Evolutionary conservation across 2,113 vertebrate genomes (phyloP), one percentile per base, ranked within the genome.

Genomic region (Grammomys dolichurus): DNA sequence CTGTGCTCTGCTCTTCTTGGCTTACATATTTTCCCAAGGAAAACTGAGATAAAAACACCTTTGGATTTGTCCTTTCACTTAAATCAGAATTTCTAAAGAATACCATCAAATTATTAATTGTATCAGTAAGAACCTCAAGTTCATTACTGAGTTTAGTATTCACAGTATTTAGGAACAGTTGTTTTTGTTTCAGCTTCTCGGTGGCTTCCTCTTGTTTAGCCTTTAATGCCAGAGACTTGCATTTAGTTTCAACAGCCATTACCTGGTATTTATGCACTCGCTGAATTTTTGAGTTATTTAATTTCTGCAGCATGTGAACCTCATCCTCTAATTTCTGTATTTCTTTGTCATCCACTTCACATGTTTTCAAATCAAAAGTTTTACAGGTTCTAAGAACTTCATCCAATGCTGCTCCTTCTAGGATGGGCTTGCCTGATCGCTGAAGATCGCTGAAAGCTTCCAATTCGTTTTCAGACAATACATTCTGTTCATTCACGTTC

Each of bases 1-100:
- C 98, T 3, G 99, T 99, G 97, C 98, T 99, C 93, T 98, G 97
- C 63, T 99, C 99, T 97, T 99, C 99, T 70, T 98, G 98, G n/a
- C 98, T 98, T 48, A 99, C 97, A 82, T 99, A 99, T 0, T 98
- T 98, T 94, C 99, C 98, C 98, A 99, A 97, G 80, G 98, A 84
- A 92, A 99, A 96, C 7, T 99, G 99, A 73, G 99, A 99, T 73
- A 99, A 98, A 95, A 99, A 98, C 70, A 98, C 96, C 26, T 97
- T 69, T 19, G 46, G 54, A 80, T 70, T 51, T 1, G 85, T 60
- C 0, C 84, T 70, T 72, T 90, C 93, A 33, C 97, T 97, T 70
- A 96, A 70, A 87, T 93, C 65, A 63, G 98, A 94, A 93, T 81
- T 91, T 17, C 96, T 93, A 63, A 99, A 98, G 91, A 98, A 98